A percentile compares a stretch with the other conserved stretches of the same genome.
These are phyloP conservation scores for Tiphia femorata DNA, from an alignment of 2,888 invertebrate genomes.

Conservation along the genomic window DNA sequence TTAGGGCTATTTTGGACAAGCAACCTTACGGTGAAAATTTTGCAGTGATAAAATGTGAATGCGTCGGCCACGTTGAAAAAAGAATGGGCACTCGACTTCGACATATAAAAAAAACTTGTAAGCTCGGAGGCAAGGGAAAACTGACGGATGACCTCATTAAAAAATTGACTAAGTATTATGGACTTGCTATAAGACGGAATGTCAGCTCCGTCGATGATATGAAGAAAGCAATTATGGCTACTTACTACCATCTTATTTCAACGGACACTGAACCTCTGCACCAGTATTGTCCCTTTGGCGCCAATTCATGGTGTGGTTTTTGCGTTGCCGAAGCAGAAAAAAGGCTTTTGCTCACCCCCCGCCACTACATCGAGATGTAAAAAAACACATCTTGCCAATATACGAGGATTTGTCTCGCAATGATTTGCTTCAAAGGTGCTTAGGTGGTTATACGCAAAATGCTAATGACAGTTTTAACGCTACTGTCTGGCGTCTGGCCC, in stretches of 20 bases:
- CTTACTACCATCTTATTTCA: conserved; percentile 40
- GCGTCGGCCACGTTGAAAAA: conserved; percentile 29
- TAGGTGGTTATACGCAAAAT: conserved; percentile 37
- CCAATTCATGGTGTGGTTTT: conserved; percentile 43
- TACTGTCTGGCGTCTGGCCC: too few species aligned
- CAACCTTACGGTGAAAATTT: conserved; percentile 14
- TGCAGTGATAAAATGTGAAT: conserved; percentile 12
- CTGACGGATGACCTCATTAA: conserved; percentile 39
- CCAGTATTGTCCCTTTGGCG: conserved; percentile 34
- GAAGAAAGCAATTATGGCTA: conserved; percentile 39
- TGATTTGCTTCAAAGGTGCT: conserved; percentile 26
- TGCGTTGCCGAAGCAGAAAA: conserved; percentile 23
- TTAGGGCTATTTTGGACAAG: conserved; percentile 20
- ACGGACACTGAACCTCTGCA: conserved; percentile 41
- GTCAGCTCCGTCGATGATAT: conserved; percentile 40
- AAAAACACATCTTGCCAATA: conserved; percentile 23
- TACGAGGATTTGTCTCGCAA: conserved; percentile 28
- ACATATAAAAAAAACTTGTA: conserved; percentile 10
- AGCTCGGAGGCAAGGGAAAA: conserved; percentile 25
- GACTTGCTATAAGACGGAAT: conserved; percentile 44
- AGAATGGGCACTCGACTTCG: conserved; percentile 32
- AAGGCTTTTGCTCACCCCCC: conserved; percentile 17
- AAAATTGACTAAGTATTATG: conserved; percentile 45
- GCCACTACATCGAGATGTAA: conserved; percentile 17
- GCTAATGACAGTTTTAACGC: too few species aligned